A percentile compares a stretch with the other conserved stretches of the same genome.
Conservation (phyloP, 1,140 invertebrate species). For the Babylonia areolata region DNA sequence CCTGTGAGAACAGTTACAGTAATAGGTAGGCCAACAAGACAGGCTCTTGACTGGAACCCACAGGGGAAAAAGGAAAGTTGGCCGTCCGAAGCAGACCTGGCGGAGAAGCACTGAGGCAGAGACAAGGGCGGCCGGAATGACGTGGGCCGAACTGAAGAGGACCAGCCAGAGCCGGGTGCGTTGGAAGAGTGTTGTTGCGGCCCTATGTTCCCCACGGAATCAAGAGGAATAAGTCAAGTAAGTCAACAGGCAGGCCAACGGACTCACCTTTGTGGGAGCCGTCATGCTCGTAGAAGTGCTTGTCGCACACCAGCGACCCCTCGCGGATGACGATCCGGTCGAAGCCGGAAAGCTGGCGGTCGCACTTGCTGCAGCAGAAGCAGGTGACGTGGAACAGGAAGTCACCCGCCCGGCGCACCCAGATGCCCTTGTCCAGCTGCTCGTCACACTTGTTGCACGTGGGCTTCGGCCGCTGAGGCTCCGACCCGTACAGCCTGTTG, state of each 20-base stretch:
- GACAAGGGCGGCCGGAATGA: no score
- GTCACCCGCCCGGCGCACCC: conserved; percentile 95
- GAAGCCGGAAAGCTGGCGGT: conserved; percentile 95
- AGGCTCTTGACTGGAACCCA: no score
- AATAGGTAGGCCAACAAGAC: neutral
- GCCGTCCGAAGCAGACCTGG: no score
- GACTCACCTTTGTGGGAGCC: conserved; percentile 86
- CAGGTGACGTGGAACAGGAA: conserved; percentile 98
- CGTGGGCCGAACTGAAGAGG: no score
- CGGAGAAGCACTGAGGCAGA: no score
- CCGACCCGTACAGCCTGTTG: no score
- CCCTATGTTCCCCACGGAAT: no score
- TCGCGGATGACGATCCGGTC: conserved; percentile 98
- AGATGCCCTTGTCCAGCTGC: conserved; percentile 78
- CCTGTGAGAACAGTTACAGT: neutral
- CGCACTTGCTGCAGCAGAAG: conserved; percentile 98
- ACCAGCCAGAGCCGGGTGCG: no score
- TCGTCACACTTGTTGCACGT: neutral
- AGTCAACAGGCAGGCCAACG: no score
- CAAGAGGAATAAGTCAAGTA: no score
- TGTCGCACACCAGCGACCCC: conserved; percentile 94
- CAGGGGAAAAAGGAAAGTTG: no score
- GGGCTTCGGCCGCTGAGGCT: neutral
- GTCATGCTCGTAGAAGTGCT: conserved; percentile 95
- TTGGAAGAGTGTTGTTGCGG: no score